These are phyloP conservation scores for Trypoxylon attenuatum DNA, from an alignment of 2,888 invertebrate species.

Conservation along the genomic window DNA sequence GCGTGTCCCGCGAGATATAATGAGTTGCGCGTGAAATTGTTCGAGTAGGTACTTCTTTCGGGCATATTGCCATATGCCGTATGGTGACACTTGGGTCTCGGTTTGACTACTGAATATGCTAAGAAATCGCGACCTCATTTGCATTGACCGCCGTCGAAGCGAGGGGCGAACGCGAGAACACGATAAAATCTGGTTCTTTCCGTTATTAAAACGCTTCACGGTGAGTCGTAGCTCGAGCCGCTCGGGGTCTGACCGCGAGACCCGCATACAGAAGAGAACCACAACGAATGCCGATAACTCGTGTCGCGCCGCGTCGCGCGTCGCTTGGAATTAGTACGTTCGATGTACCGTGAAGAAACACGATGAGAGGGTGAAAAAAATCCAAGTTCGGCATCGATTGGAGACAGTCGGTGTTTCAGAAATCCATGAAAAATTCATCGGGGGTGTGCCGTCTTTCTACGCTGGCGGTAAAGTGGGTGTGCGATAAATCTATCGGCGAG, in stretches of 20 bases:
- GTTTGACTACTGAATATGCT: conserved; percentile 1
- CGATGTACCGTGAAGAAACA: too few relatives aligned
- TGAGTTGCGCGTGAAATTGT: conserved; percentile 40
- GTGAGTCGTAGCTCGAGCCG: too few relatives aligned
- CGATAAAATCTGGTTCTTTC: not conserved
- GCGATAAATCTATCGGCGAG: conserved; percentile 38
- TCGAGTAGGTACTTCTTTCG: conserved; percentile 9
- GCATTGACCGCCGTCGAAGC: not conserved
- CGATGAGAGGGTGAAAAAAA: not conserved
- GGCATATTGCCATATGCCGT: conserved; percentile 1
- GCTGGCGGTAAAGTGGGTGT: conserved; percentile 37
- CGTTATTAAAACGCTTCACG: not conserved
- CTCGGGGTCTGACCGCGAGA: not conserved
- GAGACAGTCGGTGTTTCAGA: too few relatives aligned
- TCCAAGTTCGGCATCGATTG: not conserved
- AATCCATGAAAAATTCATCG: conserved; percentile 18
- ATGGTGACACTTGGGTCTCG: not conserved
- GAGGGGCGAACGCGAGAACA: not conserved
- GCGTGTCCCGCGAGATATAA: conserved; percentile 13
- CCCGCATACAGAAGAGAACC: too few relatives aligned
- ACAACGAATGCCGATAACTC: too few relatives aligned
- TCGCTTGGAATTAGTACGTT: too few relatives aligned
- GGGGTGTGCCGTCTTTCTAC: conserved; percentile 32
- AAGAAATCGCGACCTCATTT: not conserved
- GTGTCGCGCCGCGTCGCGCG: too few relatives aligned